Evolutionary conservation across 2,797 vertebrate species (phyloP).

Genomic region (Argyrosomus regius): DNA sequence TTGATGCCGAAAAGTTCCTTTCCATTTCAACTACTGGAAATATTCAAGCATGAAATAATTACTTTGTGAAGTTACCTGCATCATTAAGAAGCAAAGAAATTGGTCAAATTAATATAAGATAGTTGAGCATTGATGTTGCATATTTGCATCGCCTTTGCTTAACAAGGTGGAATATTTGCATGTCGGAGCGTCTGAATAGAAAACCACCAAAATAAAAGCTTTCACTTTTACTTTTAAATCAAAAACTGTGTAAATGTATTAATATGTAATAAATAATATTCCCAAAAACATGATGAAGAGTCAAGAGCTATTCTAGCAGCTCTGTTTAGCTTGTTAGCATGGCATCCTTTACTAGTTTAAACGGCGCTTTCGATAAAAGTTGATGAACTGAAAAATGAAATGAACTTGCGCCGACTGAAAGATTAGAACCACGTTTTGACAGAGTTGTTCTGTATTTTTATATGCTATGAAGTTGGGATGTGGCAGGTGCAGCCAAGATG

Average conservation of each 20-base stretch:
- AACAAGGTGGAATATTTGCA: neutral
- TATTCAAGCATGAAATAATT: neutral
- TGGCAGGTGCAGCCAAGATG: no score
- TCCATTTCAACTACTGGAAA: conserved; percentile 1
- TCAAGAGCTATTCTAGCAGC: neutral
- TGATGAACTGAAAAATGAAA: neutral
- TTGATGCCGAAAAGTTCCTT: no score
- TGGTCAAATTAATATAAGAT: neutral
- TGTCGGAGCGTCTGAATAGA: neutral
- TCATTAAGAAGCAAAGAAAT: neutral
- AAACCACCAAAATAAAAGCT: neutral
- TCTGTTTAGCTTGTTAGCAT: neutral
- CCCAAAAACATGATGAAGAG: neutral
- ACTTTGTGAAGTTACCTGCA: no score
- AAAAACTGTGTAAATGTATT: neutral
- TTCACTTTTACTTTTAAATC: neutral
- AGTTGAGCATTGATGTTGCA: neutral
- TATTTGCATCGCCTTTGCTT: neutral
- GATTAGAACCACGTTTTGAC: no score
- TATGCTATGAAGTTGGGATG: no score
- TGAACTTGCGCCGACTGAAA: no score
- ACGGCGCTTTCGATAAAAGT: neutral
- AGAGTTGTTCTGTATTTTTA: no score
- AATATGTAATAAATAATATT: neutral
- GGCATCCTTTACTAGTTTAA: neutral